Percentiles rank a stretch among this genome's conserved stretches.
These are phyloP conservation scores for Parauchenoglanis ngamensis DNA, from an alignment of 2,797 vertebrate genomes.

Conservation along the genomic window DNA sequence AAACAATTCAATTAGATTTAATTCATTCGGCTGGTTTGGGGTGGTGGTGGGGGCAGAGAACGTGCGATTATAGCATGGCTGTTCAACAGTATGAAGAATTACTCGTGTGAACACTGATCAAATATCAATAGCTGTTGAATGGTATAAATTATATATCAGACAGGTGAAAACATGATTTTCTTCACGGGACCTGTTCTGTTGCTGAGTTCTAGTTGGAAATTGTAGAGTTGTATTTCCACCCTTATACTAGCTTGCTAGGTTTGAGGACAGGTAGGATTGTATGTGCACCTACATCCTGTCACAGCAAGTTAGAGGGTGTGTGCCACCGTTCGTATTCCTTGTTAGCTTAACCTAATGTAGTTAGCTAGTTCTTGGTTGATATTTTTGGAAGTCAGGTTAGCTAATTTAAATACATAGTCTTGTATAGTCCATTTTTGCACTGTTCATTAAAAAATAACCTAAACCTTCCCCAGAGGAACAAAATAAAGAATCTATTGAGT, in stretches of 20 bases:
- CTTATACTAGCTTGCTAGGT: too few species aligned
- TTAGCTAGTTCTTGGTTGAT: too few species aligned
- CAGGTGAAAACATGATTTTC: slow-evolving; percentile 19
- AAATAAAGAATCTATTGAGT: background rate
- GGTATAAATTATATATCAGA: slow-evolving; percentile 68
- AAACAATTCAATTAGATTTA: slow-evolving; percentile 75
- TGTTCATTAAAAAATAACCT: background rate
- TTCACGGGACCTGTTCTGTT: background rate
- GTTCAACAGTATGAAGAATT: slow-evolving; percentile 72
- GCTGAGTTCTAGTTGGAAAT: background rate
- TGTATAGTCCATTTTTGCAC: too few species aligned
- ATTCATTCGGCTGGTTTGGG: slow-evolving; percentile 67
- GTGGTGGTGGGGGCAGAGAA: slow-evolving; percentile 34
- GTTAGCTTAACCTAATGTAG: too few species aligned
- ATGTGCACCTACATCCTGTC: too few species aligned
- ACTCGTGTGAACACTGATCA: slow-evolving; percentile 73
- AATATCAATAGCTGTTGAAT: slow-evolving; percentile 67
- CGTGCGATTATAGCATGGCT: slow-evolving; percentile 59
- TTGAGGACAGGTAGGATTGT: too few species aligned
- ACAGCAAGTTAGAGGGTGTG: too few species aligned
- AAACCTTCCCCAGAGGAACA: background rate
- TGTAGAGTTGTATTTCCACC: background rate
- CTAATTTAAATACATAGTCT: too few species aligned
- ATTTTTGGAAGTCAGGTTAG: too few species aligned
- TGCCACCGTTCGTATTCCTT: too few species aligned